Evolutionary conservation across 2,888 invertebrate genomes (phyloP), one percentile per base, ranked within the genome.

Genomic region (Schrankia costaestrigalis): DNA sequence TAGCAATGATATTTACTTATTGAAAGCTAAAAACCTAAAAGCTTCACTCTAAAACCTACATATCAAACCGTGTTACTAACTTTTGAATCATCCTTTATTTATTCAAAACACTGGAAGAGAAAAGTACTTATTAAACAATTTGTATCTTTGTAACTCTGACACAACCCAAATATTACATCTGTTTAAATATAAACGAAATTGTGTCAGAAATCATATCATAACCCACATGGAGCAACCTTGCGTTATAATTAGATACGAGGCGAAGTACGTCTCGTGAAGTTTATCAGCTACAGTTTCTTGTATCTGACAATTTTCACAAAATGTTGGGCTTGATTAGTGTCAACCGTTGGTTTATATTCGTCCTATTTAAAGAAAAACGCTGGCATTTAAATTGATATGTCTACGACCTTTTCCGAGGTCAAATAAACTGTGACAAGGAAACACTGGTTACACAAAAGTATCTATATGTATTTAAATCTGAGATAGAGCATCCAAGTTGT

Each of bases 181-280:
- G 57, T 66, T 66, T 67, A 70, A 73, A 73, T 76, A 72, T 46
- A 69, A n/a, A 44, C 46, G 39, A 46, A 78, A 76, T 69, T 52
- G 64, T 69, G 69, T 71, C 66, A 72, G 75, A 72, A 78, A 75
- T 78, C 73, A 78, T 79, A 81, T 80, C 74, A 80, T 82, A 82
- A 78, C 71, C 74, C 68, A 72, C 69, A 69, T 72, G 65, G 62
- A 71, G 63, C 62, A 77, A 63, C 78, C 78, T 77, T 72, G 78
- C 35, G 56, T 43, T 71, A 81, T 65, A 72, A 76, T 76, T 80
- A 84, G 81, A 70, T 45, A 35, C 51, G 56, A 49, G 56, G 61
- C 53, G 50, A 50, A 51, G 53, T 55, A 54, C 47, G 41, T 33
- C 29, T 27, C 35, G 31, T 39, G 23, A 23, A 35, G 42, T 35